Evolutionary conservation across 2,113 vertebrate species (phyloP), one percentile per base, ranked within the genome.

Genomic region (Aleadryas rufinucha): DNA sequence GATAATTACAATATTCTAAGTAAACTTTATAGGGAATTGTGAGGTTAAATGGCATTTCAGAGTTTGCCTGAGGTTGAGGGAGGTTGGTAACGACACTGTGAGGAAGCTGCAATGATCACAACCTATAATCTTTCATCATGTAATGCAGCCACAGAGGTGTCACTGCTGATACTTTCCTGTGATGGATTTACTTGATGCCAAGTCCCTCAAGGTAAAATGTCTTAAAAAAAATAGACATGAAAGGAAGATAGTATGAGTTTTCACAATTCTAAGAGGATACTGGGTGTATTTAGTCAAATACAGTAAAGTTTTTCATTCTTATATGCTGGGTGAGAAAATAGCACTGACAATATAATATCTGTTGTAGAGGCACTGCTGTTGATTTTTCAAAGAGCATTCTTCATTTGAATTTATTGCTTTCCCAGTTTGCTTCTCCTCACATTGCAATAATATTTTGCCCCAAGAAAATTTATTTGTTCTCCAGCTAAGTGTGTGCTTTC

Each of bases 111-210:
- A 65, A 50, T 78, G 56, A 92, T 77, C 65, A 83, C 50, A 89
- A 27, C 16, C 14, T 56, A 41, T 49, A 96, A 85, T 81, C 53
- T 85, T 95, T 93, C 50, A 70, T 74, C 72, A 65, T 49, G 26
- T 61, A 86, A 17, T 30, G 27, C 23, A 93, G 59, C 60, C 28
- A 9, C 39, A 44, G 22, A 90, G 6, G 23, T 93, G 82, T 80
- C 54, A 92, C 24, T 37, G 39, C 45, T 78, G 70, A 74, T 93
- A 68, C 8, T 91, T 89, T 82, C 22, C 71, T 72, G 68, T 95
- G 89, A 93, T 84, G 47, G 65, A 94, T 95, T 96, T 93, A 87
- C 31, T 84, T 84, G 39, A 63, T 79, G 42, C 9, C 13, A 82
- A 59, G 65, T 59, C 47, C 27, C 61, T 47, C 70, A 27, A 88